Percentiles rank a stretch among this genome's conserved stretches.
Evolutionary conservation across 2,113 vertebrate genomes (phyloP).

Genomic region (Electrona antarctica): DNA sequence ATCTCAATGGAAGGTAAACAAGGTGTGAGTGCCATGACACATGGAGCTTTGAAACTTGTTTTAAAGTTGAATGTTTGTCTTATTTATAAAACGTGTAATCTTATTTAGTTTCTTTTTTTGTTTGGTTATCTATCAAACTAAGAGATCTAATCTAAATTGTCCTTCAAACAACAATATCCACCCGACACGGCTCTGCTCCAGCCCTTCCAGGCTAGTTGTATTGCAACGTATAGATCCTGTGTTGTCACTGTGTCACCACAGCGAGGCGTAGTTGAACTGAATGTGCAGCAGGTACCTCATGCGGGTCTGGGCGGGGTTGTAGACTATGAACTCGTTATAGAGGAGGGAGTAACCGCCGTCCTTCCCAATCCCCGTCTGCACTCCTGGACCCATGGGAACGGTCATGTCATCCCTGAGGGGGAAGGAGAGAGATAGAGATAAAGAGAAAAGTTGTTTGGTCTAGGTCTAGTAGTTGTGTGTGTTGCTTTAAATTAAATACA

Average conservation of each 20-base stretch:
- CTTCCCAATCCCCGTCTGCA: constrained; percentile 71
- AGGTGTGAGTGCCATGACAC: background rate
- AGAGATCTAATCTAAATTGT: background rate
- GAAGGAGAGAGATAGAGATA: background rate
- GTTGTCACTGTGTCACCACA: constrained; percentile 79
- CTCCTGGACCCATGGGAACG: constrained; percentile 84
- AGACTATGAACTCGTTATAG: constrained; percentile 91
- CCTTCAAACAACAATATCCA: background rate
- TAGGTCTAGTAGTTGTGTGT: too few species aligned
- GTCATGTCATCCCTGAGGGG: constrained; percentile 76
- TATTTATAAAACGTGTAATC: background rate
- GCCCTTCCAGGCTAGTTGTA: background rate
- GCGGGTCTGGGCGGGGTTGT: constrained; percentile 81
- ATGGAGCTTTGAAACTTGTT: background rate
- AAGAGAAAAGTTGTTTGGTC: too few species aligned
- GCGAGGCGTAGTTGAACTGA: constrained; percentile 82
- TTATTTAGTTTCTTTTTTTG: background rate
- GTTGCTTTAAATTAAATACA: too few species aligned
- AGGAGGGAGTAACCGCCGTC: constrained; percentile 82
- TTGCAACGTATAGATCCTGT: background rate
- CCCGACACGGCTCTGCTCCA: background rate
- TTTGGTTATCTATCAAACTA: background rate
- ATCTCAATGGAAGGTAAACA: background rate
- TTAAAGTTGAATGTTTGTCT: too few species aligned
- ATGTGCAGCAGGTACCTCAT: constrained; percentile 88